Evolutionary conservation across 2,797 vertebrate species (phyloP).

Genomic region (Monodelphis domestica): DNA sequence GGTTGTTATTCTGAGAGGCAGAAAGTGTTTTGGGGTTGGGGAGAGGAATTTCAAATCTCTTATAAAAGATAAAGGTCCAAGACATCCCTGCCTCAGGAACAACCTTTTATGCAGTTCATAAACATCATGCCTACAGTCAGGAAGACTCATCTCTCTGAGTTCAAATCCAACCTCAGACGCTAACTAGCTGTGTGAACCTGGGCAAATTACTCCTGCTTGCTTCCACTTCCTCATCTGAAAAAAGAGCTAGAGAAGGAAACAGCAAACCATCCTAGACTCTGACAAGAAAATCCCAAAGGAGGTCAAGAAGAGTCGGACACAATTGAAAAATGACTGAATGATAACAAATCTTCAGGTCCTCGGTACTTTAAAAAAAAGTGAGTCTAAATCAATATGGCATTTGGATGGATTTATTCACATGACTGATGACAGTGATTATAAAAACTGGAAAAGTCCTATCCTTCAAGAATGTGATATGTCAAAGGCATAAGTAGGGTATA

Average conservation of each 20-base stretch:
- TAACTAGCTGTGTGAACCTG: too few relatives aligned
- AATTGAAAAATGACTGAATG: too few relatives aligned
- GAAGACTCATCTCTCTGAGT: too few relatives aligned
- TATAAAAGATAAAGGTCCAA: neutral
- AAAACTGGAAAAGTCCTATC: neutral
- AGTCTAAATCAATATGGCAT: neutral
- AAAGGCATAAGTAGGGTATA: neutral
- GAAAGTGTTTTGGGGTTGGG: neutral
- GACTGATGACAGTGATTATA: conserved; percentile 14
- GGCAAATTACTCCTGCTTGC: too few relatives aligned
- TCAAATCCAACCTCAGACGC: too few relatives aligned
- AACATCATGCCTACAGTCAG: too few relatives aligned
- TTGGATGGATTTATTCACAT: neutral
- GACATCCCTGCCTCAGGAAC: neutral
- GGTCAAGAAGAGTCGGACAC: too few relatives aligned
- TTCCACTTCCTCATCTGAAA: too few relatives aligned
- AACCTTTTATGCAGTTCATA: conserved; percentile 30
- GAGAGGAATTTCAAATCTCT: neutral
- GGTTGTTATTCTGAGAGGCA: neutral
- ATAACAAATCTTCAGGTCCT: neutral
- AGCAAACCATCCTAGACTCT: too few relatives aligned
- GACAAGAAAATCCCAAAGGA: too few relatives aligned
- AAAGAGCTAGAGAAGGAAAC: too few relatives aligned
- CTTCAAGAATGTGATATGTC: neutral
- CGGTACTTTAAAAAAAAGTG: conserved; percentile 24